Percentiles rank a stretch among this genome's conserved stretches.
These are phyloP conservation scores for Acomys russatus DNA, from an alignment of 2,797 vertebrate species.

Conservation along the genomic window DNA sequence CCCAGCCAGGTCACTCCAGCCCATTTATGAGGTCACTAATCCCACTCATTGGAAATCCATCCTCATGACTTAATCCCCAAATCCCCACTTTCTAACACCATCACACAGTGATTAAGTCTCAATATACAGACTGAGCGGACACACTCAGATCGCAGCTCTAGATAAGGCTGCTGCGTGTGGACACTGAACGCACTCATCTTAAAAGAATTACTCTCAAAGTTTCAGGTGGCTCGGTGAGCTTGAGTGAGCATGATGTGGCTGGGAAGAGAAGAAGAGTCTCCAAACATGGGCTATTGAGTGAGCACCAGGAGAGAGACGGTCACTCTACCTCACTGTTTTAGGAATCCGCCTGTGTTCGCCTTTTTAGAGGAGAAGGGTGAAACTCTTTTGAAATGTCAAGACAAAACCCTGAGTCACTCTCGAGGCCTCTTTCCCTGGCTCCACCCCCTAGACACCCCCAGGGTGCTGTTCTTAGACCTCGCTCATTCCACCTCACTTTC, in stretches of 20 bases:
- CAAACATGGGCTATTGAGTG: neutral
- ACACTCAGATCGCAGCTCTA: neutral
- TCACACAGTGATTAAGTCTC: neutral
- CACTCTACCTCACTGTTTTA: neutral
- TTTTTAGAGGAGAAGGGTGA: slow-evolving; percentile 52
- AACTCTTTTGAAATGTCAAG: slow-evolving; percentile 57
- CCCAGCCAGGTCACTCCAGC: neutral
- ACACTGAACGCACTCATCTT: neutral
- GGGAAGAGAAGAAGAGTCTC: neutral
- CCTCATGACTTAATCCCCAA: neutral
- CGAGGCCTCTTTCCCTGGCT: slow-evolving; percentile 20
- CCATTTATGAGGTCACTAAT: neutral
- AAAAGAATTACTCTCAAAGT: slow-evolving; percentile 23
- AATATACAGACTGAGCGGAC: neutral
- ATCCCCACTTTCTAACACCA: neutral
- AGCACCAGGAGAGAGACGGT: neutral
- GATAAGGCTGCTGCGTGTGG: neutral
- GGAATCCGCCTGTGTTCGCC: slow-evolving; percentile 5
- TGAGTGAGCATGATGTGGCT: neutral
- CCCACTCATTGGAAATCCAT: neutral
- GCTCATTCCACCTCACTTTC: neutral
- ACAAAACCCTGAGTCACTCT: slow-evolving; percentile 52
- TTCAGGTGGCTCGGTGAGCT: neutral
- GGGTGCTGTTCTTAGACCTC: slow-evolving; percentile 59
- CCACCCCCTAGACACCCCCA: neutral